These are phyloP conservation scores for Odobenus rosmarus DNA, from an alignment of 2,113 vertebrate genomes.

Conservation along the genomic window DNA sequence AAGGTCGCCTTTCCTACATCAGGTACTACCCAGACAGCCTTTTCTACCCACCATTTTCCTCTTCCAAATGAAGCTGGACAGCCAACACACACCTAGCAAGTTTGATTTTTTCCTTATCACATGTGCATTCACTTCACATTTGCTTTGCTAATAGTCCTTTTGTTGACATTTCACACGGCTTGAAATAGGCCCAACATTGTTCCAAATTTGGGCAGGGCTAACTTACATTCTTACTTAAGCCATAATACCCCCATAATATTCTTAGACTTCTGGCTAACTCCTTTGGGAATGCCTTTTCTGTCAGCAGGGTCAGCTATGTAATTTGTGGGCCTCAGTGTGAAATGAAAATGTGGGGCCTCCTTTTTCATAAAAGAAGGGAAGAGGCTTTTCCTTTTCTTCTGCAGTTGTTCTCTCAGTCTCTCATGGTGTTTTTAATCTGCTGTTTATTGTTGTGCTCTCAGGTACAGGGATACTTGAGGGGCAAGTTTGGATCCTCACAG, in stretches of 20 bases:
- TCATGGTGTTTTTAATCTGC: not conserved
- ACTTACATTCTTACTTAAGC: conserved; percentile 39
- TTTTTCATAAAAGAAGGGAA: not conserved
- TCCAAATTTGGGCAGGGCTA: conserved; percentile 55
- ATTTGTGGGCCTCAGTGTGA: not conserved
- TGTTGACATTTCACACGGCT: conserved; percentile 50
- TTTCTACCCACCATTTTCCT: not conserved
- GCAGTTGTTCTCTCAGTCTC: not conserved
- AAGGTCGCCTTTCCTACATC: too few relatives aligned
- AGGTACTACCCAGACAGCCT: not conserved
- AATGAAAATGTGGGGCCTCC: not conserved
- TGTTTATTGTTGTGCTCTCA: not conserved
- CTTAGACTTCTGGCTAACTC: conserved; percentile 45
- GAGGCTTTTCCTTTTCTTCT: not conserved
- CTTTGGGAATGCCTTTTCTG: conserved; percentile 19
- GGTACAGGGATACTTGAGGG: not conserved
- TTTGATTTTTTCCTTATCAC: not conserved
- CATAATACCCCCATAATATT: not conserved
- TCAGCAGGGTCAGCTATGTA: not conserved
- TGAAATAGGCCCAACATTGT: conserved; percentile 51
- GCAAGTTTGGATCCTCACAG: not conserved
- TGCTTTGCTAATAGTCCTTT: conserved; percentile 32
- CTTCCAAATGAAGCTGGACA: not conserved
- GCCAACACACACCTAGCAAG: not conserved
- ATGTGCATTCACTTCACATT: not conserved